phyloP scores from a whole-genome alignment of 2,113 vertebrate species.

The Chloroceryle aenea region DNA sequence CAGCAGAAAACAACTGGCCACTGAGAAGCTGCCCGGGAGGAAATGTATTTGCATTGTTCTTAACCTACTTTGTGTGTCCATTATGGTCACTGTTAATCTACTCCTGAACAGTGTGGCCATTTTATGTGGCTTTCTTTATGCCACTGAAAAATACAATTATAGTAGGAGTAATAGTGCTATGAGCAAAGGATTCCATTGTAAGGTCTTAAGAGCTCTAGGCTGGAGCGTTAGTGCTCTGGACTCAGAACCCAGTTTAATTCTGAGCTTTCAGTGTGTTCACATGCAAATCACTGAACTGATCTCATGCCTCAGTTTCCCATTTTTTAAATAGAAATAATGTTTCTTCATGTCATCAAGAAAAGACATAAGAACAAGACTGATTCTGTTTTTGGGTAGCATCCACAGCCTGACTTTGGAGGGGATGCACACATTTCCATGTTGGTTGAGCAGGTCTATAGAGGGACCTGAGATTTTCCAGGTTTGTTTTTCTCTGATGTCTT shows the following conservation, averaged over 20 bases:
- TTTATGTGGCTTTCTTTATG: not conserved
- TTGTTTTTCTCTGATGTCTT: not conserved
- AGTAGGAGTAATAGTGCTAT: not conserved
- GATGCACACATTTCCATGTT: not conserved
- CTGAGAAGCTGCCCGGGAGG: not conserved
- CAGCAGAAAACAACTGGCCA: not conserved
- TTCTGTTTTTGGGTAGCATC: not conserved
- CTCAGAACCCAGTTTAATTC: not conserved
- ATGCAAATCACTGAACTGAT: not conserved
- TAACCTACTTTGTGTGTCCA: not conserved
- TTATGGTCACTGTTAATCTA: not conserved
- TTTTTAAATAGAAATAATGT: not conserved
- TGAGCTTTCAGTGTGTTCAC: not conserved
- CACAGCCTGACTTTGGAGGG: not conserved
- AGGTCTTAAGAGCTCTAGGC: not conserved
- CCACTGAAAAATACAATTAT: not conserved
- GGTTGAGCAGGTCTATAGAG: not conserved
- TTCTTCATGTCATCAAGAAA: not conserved
- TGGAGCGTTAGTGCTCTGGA: not conserved
- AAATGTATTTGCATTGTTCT: not conserved
- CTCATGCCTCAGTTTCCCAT: not conserved
- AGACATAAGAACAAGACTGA: not conserved
- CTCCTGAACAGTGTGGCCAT: not conserved
- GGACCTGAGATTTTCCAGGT: not conserved
- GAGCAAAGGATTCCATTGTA: not conserved